A percentile compares a stretch with the other conserved stretches of the same genome.
phyloP scores from a whole-genome alignment of 1,140 invertebrate genomes.

The Caenorhabditis briggsae region DNA sequence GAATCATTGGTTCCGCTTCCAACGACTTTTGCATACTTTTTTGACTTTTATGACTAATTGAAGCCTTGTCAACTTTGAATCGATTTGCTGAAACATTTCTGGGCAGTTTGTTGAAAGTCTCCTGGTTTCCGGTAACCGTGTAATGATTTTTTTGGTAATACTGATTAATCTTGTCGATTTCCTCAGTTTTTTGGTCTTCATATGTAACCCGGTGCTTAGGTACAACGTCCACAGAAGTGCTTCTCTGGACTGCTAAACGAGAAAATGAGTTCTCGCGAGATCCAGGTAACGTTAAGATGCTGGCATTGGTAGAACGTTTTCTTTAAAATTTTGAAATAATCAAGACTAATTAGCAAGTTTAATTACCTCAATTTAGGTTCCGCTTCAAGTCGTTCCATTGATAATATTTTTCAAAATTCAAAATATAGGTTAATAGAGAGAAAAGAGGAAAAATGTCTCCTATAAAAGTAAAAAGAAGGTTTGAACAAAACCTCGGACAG shows the following conservation, averaged over 20 bases:
- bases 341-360: background rate
- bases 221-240: conserved; percentile 18
- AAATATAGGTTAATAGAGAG: background rate
- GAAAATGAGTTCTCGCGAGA: background rate
- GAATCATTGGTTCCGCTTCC: background rate
- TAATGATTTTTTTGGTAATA: conserved; percentile 27
- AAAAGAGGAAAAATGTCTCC: background rate
- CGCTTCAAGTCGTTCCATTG: background rate
- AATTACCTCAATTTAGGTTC: background rate
- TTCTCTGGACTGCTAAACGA: background rate
- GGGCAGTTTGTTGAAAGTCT: background rate
- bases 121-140: background rate
- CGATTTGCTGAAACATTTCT: conserved; percentile 25
- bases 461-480: background rate
- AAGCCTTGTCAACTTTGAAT: conserved; percentile 23
- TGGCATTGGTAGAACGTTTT: conserved; percentile 3
- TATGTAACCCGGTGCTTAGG: background rate
- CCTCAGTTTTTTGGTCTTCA: background rate
- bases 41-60: background rate
- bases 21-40: background rate
- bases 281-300: background rate
- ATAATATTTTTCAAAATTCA: background rate
- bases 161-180: background rate
- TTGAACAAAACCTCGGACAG: background rate
- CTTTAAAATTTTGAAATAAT: background rate